phyloP scores from a whole-genome alignment of 2,797 vertebrate genomes.

The Manis pentadactyla region DNA sequence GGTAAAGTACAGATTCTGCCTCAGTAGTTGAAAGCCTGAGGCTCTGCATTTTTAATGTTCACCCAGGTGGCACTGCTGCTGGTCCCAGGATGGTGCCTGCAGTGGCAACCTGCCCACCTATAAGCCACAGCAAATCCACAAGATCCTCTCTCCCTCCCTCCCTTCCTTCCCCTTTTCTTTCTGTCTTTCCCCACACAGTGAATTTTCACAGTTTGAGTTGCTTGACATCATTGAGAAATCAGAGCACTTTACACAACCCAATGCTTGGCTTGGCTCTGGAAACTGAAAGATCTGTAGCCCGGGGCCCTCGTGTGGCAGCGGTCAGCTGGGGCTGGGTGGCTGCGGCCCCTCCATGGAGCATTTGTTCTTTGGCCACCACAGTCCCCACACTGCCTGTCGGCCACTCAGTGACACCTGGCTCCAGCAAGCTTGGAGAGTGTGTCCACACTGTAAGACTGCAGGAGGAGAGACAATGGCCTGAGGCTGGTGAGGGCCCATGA shows the following conservation, averaged over 20 bases:
- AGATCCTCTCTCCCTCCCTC: not conserved
- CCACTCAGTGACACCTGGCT: not conserved
- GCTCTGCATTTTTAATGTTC: not conserved
- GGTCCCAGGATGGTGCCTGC: not conserved
- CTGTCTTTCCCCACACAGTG: not conserved
- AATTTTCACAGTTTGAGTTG: slow-evolving; percentile 24
- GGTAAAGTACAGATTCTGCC: not conserved
- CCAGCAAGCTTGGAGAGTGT: not conserved
- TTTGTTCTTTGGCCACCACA: not conserved
- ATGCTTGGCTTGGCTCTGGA: not conserved
- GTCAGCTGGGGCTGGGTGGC: not conserved
- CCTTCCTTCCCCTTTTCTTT: not conserved
- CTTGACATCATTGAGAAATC: not conserved
- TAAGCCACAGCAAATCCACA: not conserved
- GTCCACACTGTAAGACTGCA: not conserved
- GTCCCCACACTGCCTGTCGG: not conserved
- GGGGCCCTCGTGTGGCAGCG: not conserved
- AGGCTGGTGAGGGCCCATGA: not conserved
- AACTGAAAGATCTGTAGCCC: not conserved
- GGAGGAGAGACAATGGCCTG: not conserved
- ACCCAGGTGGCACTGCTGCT: not conserved
- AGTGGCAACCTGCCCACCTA: not conserved
- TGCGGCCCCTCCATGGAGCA: rapidly evolving
- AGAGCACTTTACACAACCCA: not conserved
- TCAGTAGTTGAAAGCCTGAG: not conserved